phyloP scores from a whole-genome alignment of 2,888 invertebrate genomes.

The Buathra laborator region DNA sequence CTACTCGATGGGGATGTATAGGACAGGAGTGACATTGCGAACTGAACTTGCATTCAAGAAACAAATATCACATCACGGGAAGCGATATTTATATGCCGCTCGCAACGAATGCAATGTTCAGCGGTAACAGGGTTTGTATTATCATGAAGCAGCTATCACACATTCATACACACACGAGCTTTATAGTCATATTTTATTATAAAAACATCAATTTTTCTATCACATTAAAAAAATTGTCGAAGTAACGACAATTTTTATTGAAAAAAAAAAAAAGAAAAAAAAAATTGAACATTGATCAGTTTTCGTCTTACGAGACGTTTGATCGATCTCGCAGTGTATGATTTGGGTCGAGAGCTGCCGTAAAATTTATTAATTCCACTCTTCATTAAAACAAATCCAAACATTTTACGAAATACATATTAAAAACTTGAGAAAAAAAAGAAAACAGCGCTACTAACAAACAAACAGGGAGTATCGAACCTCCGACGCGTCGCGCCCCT shows the following conservation, averaged over 20 bases:
- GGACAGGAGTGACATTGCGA: conserved; percentile 78
- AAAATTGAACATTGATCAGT: neutral
- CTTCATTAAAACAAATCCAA: neutral
- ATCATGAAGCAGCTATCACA: conserved; percentile 82
- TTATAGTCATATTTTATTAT: conserved; percentile 32
- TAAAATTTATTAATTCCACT: conserved; percentile 5
- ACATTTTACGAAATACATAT: neutral
- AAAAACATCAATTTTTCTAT: conserved; percentile 24
- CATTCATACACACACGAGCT: conserved; percentile 74
- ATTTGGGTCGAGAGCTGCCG: conserved; percentile 46
- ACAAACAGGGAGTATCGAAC: conserved; percentile 28
- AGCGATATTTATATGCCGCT: conserved; percentile 73
- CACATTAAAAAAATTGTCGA: neutral
- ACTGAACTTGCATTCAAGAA: conserved; percentile 83
- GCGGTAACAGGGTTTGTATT: conserved; percentile 84
- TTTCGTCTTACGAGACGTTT: conserved; percentile 33
- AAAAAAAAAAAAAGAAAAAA: too few species aligned
- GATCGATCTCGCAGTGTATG: conserved; percentile 32
- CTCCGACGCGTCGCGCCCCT: conserved; percentile 4
- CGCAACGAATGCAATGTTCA: conserved; percentile 82
- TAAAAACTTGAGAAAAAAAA: conserved; percentile 26
- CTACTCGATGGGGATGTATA: conserved; percentile 82
- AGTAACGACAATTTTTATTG: neutral
- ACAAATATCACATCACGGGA: conserved; percentile 66
- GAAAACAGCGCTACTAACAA: conserved; percentile 30